Conservation (phyloP, 2,113 vertebrate species). For the Parus major region DNA sequence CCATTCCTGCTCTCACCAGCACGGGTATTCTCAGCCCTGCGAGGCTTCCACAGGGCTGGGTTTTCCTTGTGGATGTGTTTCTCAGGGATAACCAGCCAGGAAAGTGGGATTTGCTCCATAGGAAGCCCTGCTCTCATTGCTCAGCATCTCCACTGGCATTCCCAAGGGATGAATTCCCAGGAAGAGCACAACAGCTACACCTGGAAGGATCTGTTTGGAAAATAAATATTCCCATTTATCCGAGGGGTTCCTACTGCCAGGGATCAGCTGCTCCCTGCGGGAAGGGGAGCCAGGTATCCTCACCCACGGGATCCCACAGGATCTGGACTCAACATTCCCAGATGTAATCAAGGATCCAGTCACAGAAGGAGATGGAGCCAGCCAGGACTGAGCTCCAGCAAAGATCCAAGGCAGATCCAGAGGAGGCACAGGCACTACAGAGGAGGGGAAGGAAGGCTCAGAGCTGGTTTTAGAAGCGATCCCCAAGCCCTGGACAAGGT, state of each 20-base stretch:
- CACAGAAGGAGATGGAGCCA: neutral
- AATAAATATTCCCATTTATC: neutral
- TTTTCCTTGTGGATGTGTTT: neutral
- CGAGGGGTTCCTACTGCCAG: fast-evolving
- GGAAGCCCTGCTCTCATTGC: neutral
- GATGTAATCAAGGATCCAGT: neutral
- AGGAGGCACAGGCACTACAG: neutral
- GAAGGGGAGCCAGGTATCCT: neutral
- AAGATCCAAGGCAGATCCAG: neutral
- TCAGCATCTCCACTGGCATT: neutral
- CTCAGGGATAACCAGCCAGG: neutral
- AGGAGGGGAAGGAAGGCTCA: too few species aligned
- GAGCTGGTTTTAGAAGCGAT: neutral
- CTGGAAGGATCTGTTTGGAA: neutral
- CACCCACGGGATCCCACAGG: neutral
- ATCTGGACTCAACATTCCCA: neutral
- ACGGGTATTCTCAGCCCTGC: fast-evolving
- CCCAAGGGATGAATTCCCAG: neutral
- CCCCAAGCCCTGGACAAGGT: neutral
- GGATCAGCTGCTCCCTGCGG: neutral
- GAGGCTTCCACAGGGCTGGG: neutral
- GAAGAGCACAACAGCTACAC: neutral
- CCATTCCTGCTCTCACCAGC: fast-evolving
- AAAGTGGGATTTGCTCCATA: neutral
- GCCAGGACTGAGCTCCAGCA: neutral